Evolutionary conservation across 2,888 invertebrate genomes (phyloP), one percentile per base, ranked within the genome.

Genomic region (Microplitis manilae): DNA sequence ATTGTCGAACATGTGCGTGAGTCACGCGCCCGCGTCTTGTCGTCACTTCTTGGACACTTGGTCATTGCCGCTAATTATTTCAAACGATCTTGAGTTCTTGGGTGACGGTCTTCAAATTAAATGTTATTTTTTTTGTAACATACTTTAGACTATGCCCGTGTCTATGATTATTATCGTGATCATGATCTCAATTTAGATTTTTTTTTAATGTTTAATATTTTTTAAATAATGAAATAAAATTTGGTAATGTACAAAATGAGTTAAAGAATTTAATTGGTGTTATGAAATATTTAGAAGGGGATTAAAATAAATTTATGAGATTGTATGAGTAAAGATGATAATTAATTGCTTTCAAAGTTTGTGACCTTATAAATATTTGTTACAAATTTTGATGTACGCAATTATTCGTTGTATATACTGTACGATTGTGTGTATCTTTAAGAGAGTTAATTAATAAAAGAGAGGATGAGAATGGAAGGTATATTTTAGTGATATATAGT

Each of bases 31-130:
- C 65, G 67, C 71, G 78, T 71, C 13, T 8, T 50, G 50, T 50
- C 50, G 39, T 39, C 68, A n/a, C 20, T 75, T 59, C 74, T 77
- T 50, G 13, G 50, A 50, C 73, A 81, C 81, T 81, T 78, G 79
- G 79, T 79, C 79, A 50, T 50, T 50, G 78, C 73, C 71, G 77
- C 77, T 79, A 81, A 82, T 82, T 81, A 82, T 79, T 83, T 79
- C 69, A 78, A 80, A 79, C 73, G 61, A 79, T 77, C 78, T 67
- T 73, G 77, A 50, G 50, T 50, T 50, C 50, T 50, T 5, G 50
- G 50, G 50, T 9, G 6, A 50, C 13, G 50, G 4, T 50, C 50
- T 50, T 13, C 13, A 50, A 50, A 50, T 50, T 50, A 50, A 50
- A 50, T 50, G 50, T 13, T 50, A 1, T 50, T 50, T 50, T 50